phyloP scores from a whole-genome alignment of 1,140 invertebrate genomes.

The Plodia interpunctella region DNA sequence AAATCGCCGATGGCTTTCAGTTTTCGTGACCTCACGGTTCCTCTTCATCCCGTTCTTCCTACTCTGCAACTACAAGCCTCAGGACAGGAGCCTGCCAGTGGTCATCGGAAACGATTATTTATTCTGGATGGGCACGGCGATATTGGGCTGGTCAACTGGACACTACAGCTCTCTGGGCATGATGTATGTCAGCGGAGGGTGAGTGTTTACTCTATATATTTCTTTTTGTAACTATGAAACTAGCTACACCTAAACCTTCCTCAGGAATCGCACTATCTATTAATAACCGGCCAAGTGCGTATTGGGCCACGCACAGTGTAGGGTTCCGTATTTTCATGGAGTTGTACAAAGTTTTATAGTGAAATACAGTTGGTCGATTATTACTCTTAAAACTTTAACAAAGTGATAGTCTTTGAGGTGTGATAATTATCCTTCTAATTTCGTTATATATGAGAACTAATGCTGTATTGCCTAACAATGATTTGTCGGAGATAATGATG shows the following conservation, averaged over 20 bases:
- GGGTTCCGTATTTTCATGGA: too few species aligned
- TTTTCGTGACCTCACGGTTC: slow-evolving; percentile 88
- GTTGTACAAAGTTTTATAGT: too few species aligned
- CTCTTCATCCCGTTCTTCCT: slow-evolving; percentile 94
- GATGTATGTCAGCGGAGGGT: slow-evolving; percentile 98
- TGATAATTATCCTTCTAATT: too few species aligned
- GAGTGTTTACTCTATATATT: slow-evolving; percentile 49
- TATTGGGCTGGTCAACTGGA: slow-evolving; percentile 92
- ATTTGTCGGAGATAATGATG: too few species aligned
- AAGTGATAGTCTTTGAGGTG: too few species aligned
- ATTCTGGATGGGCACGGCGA: slow-evolving; percentile 86
- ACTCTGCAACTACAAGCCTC: slow-evolving; percentile 92
- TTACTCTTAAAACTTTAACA: too few species aligned
- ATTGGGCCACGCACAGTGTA: too few species aligned
- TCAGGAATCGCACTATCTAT: too few species aligned
- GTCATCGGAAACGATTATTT: slow-evolving; percentile 89
- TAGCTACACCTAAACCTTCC: not conserved
- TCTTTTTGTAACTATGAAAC: too few species aligned
- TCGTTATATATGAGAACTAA: too few species aligned
- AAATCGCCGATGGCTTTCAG: slow-evolving; percentile 84
- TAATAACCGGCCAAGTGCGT: not conserved
- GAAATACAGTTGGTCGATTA: too few species aligned
- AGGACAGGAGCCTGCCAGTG: slow-evolving; percentile 81
- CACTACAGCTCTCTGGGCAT: slow-evolving; percentile 96
- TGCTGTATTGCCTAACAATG: too few species aligned